Percentiles rank a stretch among this genome's conserved stretches.
phyloP scores from a whole-genome alignment of 2,797 vertebrate species.

The Gallirallus australis region DNA sequence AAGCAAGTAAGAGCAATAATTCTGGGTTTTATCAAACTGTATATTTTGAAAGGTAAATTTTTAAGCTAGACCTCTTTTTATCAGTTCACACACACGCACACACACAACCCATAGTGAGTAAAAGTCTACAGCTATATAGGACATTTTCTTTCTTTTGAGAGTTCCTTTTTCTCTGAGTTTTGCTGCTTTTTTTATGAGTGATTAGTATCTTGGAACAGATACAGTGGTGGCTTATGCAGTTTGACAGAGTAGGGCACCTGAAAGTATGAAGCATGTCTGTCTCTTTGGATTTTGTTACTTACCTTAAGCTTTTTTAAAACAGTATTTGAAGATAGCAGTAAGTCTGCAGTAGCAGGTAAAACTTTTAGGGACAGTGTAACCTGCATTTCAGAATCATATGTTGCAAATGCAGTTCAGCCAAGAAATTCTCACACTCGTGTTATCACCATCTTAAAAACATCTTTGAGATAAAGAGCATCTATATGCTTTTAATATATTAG shows the following conservation, averaged over 20 bases:
- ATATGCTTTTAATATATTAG: not conserved
- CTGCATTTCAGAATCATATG: not conserved
- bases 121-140: not conserved
- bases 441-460: not conserved
- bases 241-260: not conserved
- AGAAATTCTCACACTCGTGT: not conserved
- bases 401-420: not conserved
- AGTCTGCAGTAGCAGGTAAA: not conserved
- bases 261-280: not conserved
- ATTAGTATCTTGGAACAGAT: not conserved
- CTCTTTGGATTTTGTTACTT: not conserved
- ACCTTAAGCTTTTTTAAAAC: not conserved
- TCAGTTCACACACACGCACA: not conserved
- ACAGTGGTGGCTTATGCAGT: fast-evolving
- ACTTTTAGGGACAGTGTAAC: not conserved
- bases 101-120: not conserved
- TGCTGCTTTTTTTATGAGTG: not conserved
- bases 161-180: not conserved
- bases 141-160: not conserved
- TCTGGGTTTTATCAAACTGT: not conserved
- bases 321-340: not conserved
- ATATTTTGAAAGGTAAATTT: not conserved
- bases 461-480: not conserved
- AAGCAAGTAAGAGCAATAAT: not conserved
- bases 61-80: not conserved